Evolutionary conservation across 2,888 invertebrate species (phyloP).

Genomic region (Leucozona laternaria): DNA sequence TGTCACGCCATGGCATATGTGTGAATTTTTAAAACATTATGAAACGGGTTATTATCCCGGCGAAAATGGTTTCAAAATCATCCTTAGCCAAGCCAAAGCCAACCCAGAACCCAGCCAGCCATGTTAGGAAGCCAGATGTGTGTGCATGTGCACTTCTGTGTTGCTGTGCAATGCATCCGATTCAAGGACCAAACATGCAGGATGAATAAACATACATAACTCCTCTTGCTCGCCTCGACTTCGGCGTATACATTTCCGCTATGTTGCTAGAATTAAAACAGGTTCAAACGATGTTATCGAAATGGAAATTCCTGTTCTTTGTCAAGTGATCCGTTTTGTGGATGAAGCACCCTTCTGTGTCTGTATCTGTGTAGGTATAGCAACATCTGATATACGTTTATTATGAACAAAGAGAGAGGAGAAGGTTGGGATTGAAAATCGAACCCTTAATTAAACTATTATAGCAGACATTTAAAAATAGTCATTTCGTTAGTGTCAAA

Average conservation of each 20-base stretch:
- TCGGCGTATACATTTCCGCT: slow-evolving; percentile 41
- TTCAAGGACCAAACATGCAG: slow-evolving; percentile 33
- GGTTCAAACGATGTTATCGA: slow-evolving; percentile 66
- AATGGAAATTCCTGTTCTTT: slow-evolving; percentile 63
- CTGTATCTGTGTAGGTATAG: not conserved
- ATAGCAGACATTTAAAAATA: not conserved
- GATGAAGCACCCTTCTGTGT: not conserved
- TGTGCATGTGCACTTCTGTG: not conserved
- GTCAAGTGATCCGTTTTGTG: slow-evolving; percentile 58
- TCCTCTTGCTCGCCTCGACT: slow-evolving; percentile 1
- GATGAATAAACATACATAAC: slow-evolving; percentile 38
- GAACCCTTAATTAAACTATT: not conserved
- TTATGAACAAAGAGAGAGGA: no score
- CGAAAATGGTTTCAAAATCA: slow-evolving; percentile 63
- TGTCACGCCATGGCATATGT: slow-evolving; percentile 42
- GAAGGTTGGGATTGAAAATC: not conserved
- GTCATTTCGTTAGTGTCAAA: not conserved
- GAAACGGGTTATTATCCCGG: slow-evolving; percentile 58
- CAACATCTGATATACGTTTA: not conserved
- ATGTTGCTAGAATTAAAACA: slow-evolving; percentile 43
- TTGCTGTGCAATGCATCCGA: slow-evolving; percentile 23
- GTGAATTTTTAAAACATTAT: slow-evolving; percentile 45
- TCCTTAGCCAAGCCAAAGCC: slow-evolving; percentile 24
- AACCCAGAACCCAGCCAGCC: slow-evolving; percentile 6
- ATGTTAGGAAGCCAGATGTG: slow-evolving; percentile 31